Conservation (phyloP, 2,888 invertebrate genomes). For the Zygogramma bicolorata region DNA sequence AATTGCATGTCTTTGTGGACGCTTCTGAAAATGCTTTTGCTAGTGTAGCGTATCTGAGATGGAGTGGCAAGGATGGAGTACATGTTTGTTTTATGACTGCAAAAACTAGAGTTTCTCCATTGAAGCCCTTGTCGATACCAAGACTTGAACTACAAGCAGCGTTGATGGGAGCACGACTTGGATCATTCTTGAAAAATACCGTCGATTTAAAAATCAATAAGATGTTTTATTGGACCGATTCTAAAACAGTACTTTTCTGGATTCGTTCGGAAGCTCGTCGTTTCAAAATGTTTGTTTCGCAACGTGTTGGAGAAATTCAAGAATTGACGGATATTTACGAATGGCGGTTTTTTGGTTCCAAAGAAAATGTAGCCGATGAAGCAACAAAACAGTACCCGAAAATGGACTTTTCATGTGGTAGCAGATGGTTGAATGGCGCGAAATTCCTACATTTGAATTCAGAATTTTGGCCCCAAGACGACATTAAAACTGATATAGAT, state of each 20-base stretch:
- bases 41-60: constrained; percentile 16
- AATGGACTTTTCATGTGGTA: neutral
- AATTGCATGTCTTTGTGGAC: constrained; percentile 22
- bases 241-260: too few species aligned
- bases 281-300: neutral
- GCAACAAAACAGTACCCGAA: neutral
- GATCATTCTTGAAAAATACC: too few species aligned
- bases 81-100: neutral
- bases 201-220: too few species aligned
- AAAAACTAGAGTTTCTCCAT: constrained; percentile 11
- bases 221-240: too few species aligned
- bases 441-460: neutral
- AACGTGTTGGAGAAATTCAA: neutral
- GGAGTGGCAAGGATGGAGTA: neutral
- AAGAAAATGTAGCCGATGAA: neutral
- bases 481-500: neutral
- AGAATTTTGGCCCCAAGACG: neutral
- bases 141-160: neutral
- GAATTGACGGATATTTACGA: neutral
- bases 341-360: neutral
- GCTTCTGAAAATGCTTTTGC: constrained; percentile 35
- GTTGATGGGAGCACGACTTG: neutral
- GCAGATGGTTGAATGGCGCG: neutral
- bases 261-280: too few species aligned
- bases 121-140: neutral